Evolutionary conservation across 2,888 invertebrate species (phyloP), one percentile per base, ranked within the genome.

Genomic region (Agrotis ipsilon): DNA sequence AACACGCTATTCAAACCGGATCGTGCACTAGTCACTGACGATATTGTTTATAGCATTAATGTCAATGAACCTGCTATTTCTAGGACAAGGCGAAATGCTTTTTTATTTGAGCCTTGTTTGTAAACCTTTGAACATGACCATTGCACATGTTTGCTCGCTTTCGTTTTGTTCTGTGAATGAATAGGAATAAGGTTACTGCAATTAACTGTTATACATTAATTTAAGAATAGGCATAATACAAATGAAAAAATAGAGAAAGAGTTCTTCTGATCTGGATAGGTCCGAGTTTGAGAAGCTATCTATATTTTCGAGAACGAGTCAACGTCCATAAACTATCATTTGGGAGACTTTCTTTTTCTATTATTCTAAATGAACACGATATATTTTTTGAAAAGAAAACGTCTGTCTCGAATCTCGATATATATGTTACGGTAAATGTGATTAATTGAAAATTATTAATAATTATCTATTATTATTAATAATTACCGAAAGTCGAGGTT

Each of bases 41-140:
- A 65, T 73, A 70, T 61, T 73, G 62, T 72, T 63, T 72, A 55
- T 69, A 69, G 64, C 54, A 43, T 39, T 51, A 60, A 71, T 82
- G 86, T 81, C 86, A 82, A 78, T 84, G 87, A 87, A 82, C 87
- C 68, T 73, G 64, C 59, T 73, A 55, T 86, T 87, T 86, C 72
- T 84, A 84, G 84, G 68, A 77, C 83, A 85, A 84, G 86, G 86
- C 78, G 66, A 78, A 73, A 71, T 61, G 6, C 57, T 55, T 75
- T 78, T 55, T 73, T 66, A 21, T 67, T 60, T 55, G n/a, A 69
- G 43, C 71, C 57, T 43, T 45, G 48, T n/a, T 43, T 45, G 48
- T n/a, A 52, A 57, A 62, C 48, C 71, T 65, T 73, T 32, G 61
- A 39, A 68, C 68, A 65, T 62, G 70, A 67, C 57, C 66, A 70